phyloP scores from a whole-genome alignment of 2,113 vertebrate species.

The Cebidichthys violaceus region DNA sequence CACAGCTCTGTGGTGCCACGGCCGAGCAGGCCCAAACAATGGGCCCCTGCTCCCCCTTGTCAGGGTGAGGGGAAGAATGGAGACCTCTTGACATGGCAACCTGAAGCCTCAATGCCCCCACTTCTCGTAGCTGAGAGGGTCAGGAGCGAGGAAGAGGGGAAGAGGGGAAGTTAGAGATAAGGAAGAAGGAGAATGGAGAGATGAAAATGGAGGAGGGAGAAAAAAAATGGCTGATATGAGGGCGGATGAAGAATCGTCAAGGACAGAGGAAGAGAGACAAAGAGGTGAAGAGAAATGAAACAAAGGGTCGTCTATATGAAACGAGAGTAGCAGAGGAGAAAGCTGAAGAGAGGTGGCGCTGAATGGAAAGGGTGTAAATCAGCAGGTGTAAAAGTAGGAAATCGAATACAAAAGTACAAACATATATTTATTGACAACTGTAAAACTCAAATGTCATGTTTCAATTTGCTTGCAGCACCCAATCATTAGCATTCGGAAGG shows the following conservation, averaged over 20 bases:
- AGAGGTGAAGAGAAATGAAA: neutral
- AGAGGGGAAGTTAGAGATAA: slow-evolving; percentile 58
- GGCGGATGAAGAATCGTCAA: neutral
- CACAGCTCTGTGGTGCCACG: slow-evolving; percentile 79
- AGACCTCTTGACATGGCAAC: slow-evolving; percentile 84
- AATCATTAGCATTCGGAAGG: slow-evolving; percentile 10
- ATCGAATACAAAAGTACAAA: neutral
- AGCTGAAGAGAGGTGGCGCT: neutral
- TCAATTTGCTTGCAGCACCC: slow-evolving; percentile 3
- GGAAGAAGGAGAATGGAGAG: slow-evolving; percentile 20
- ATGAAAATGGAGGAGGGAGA: slow-evolving; percentile 24
- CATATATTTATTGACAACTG: neutral
- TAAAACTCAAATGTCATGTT: neutral
- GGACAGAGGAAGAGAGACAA: neutral
- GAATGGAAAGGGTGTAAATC: neutral
- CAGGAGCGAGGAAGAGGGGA: slow-evolving; percentile 41
- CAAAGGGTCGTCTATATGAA: neutral
- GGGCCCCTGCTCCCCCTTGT: slow-evolving; percentile 80
- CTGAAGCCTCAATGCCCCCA: slow-evolving; percentile 82
- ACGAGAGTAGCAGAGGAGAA: neutral
- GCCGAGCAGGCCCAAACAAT: slow-evolving; percentile 82
- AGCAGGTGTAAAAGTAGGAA: neutral
- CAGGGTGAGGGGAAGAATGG: slow-evolving; percentile 79
- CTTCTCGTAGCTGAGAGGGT: slow-evolving; percentile 81
- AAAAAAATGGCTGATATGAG: slow-evolving; percentile 7